Conservation (phyloP, 2,888 invertebrate species). For the Ennomos erosarius region DNA sequence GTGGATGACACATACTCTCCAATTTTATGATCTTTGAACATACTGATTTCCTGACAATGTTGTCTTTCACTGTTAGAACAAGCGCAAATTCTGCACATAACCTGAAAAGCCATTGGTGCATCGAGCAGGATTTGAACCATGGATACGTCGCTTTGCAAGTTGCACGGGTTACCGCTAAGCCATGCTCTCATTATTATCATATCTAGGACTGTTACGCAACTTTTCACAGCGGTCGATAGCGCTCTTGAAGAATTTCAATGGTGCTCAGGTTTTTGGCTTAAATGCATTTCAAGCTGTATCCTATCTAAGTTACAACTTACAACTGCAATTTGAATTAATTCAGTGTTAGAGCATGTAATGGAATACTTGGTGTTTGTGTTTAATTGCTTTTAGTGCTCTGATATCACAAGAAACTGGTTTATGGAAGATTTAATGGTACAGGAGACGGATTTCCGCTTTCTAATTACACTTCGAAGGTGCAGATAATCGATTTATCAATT, state of each 20-base stretch:
- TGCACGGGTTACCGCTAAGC: too few species aligned
- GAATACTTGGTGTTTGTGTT: conserved; percentile 14
- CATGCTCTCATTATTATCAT: neutral
- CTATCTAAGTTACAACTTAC: conserved; percentile 24
- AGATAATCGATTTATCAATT: too few species aligned
- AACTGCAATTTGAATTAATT: conserved; percentile 18
- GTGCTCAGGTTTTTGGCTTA: conserved; percentile 18
- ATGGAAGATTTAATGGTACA: neutral
- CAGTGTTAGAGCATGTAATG: conserved; percentile 12
- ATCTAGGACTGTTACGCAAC: conserved; percentile 1
- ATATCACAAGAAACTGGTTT: conserved; percentile 4
- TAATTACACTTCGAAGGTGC: too few species aligned
- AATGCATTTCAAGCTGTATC: conserved; percentile 20
- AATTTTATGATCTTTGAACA: neutral
- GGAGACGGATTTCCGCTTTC: neutral
- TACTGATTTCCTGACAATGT: too few species aligned
- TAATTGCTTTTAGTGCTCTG: neutral
- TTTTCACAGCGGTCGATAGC: conserved; percentile 5
- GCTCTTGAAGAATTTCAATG: conserved; percentile 23
- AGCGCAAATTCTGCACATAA: too few species aligned
- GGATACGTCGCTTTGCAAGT: too few species aligned
- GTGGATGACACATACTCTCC: too few species aligned
- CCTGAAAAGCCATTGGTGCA: too few species aligned
- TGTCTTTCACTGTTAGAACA: too few species aligned
- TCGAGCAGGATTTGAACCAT: too few species aligned